Evolutionary conservation across 2,888 invertebrate genomes (phyloP).

Genomic region (Colletes collaris): DNA sequence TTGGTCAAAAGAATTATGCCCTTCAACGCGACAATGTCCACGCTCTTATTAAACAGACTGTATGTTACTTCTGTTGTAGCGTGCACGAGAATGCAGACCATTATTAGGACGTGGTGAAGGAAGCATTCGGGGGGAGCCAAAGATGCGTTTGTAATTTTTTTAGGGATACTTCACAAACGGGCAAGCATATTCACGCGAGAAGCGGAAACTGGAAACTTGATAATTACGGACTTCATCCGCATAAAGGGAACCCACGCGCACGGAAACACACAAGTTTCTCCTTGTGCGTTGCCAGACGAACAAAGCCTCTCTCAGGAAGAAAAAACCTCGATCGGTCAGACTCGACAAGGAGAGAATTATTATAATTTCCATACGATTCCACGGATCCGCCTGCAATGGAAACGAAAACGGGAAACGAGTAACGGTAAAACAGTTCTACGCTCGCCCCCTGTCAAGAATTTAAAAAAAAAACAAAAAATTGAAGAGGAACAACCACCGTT

Average conservation of each 20-base stretch:
- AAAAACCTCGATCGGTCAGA: constrained; percentile 19
- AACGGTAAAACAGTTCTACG: neutral
- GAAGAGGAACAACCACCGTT: neutral
- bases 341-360: constrained; percentile 33
- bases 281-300: constrained; percentile 16
- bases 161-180: constrained; percentile 72
- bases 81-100: constrained; percentile 81
- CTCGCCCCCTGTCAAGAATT: neutral
- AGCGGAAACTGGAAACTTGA: constrained; percentile 59
- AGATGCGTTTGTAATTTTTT: constrained; percentile 81
- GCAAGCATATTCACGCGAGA: constrained; percentile 61
- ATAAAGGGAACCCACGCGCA: neutral
- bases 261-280: constrained; percentile 9
- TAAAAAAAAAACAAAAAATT: too few species aligned
- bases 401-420: neutral
- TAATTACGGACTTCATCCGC: constrained; percentile 39
- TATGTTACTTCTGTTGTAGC: constrained; percentile 73
- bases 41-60: neutral
- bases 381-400: constrained; percentile 8
- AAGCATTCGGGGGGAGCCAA: constrained; percentile 79
- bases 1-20: too few species aligned
- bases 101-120: constrained; percentile 72
- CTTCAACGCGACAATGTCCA: too few species aligned
- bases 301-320: constrained; percentile 41
- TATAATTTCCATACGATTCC: constrained; percentile 28